phyloP scores from a whole-genome alignment of 2,113 vertebrate genomes.

The Ceyx cyanopectus region DNA sequence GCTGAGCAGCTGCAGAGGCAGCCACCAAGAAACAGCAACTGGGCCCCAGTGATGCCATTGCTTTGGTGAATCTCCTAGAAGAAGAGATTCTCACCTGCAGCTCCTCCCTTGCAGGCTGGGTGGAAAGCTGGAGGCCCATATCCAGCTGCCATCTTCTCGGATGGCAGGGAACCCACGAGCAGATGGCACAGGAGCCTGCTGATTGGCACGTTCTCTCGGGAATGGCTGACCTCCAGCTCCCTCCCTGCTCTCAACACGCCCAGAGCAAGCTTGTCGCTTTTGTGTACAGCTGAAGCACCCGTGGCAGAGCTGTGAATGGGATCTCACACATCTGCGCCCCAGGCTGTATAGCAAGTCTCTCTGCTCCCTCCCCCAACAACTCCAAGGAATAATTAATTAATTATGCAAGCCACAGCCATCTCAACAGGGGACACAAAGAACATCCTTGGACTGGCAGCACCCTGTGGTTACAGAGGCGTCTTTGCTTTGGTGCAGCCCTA shows the following conservation, averaged over 20 bases:
- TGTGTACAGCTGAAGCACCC: background rate
- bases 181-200: background rate
- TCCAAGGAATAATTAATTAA: background rate
- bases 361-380: background rate
- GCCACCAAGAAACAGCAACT: background rate
- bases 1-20: background rate
- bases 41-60: background rate
- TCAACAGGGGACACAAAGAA: background rate
- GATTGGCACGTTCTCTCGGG: rapidly evolving
- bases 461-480: background rate
- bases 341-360: background rate
- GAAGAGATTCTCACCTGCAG: background rate
- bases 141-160: background rate
- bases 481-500: background rate
- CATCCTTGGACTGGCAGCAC: background rate
- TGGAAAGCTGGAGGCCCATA: background rate
- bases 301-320: rapidly evolving
- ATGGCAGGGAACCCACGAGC: background rate
- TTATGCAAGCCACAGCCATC: background rate
- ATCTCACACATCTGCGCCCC: background rate
- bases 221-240: background rate
- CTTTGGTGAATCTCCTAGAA: no score
- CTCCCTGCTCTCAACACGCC: background rate
- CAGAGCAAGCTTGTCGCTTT: background rate
- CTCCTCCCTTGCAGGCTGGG: background rate